These are phyloP conservation scores for Protonibea diacanthus DNA, from an alignment of 2,797 vertebrate species.

Conservation along the genomic window DNA sequence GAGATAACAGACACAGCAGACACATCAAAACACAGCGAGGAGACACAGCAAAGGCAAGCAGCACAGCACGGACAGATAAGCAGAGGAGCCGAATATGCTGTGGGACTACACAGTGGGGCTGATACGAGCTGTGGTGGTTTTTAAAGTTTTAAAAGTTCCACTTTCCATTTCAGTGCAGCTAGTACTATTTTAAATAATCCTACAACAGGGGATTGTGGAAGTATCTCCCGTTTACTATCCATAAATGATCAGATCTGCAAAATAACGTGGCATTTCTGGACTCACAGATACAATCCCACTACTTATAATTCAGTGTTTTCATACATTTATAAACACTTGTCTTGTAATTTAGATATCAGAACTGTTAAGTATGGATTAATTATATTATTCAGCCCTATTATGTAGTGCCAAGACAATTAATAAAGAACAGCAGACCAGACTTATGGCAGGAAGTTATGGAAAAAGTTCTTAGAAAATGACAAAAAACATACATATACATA, in stretches of 20 bases:
- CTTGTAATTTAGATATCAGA: slow-evolving; percentile 6
- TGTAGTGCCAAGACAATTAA: slow-evolving; percentile 49
- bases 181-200: not conserved
- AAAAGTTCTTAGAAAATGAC: slow-evolving; percentile 29
- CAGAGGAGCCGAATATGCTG: slow-evolving; percentile 50
- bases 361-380: not conserved
- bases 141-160: slow-evolving; percentile 3
- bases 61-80: slow-evolving; percentile 63
- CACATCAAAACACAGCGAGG: slow-evolving; percentile 82
- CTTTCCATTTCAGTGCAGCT: not conserved
- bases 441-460: slow-evolving; percentile 57
- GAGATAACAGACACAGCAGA: slow-evolving; percentile 84
- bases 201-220: not conserved
- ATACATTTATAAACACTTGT: not conserved
- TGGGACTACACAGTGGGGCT: slow-evolving; percentile 62
- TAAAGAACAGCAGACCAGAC: slow-evolving; percentile 55
- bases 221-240: not conserved
- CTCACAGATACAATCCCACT: not conserved
- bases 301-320: slow-evolving; percentile 5
- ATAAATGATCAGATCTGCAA: slow-evolving; percentile 19
- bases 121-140: not conserved
- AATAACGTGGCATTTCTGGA: not conserved
- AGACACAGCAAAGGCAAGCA: slow-evolving; percentile 67
- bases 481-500: not conserved
- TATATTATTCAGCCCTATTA: slow-evolving; percentile 28